A percentile compares a stretch with the other conserved stretches of the same genome.
Evolutionary conservation across 2,113 vertebrate genomes (phyloP).

Genomic region (Sigmodon hispidus): DNA sequence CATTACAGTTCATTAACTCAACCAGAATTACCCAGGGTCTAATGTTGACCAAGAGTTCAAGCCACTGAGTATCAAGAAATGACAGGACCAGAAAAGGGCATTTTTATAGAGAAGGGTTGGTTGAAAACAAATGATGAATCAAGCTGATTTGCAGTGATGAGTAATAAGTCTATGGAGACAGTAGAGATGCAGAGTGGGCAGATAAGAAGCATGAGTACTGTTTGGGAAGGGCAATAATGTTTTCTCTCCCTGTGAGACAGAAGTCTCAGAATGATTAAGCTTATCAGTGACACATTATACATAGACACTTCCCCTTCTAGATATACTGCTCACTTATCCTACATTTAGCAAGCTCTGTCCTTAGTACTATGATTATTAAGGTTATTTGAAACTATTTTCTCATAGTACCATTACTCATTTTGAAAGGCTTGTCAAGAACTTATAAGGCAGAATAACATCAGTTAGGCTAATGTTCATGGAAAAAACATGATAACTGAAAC

Average conservation of each 20-base stretch:
- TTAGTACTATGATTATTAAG: neutral
- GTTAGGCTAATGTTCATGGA: neutral
- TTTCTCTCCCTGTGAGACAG: neutral
- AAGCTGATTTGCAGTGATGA: no score
- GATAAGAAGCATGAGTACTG: neutral
- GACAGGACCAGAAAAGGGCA: neutral
- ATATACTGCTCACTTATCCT: no score
- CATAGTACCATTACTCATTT: neutral
- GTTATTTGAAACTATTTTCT: neutral
- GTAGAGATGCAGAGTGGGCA: neutral
- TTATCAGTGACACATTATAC: no score
- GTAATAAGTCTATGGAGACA: neutral
- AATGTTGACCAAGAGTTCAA: neutral
- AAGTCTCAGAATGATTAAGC: neutral
- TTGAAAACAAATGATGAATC: neutral
- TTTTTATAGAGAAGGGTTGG: neutral
- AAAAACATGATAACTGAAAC: no score
- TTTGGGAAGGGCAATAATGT: neutral
- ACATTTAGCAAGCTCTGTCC: neutral
- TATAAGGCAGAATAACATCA: neutral
- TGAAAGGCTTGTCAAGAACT: neutral
- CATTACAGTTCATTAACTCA: neutral
- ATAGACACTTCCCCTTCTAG: neutral
- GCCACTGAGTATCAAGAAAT: neutral
- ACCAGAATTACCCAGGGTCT: no score